Conservation (phyloP, 2,113 vertebrate genomes). For the Pelecanus crispus region DNA sequence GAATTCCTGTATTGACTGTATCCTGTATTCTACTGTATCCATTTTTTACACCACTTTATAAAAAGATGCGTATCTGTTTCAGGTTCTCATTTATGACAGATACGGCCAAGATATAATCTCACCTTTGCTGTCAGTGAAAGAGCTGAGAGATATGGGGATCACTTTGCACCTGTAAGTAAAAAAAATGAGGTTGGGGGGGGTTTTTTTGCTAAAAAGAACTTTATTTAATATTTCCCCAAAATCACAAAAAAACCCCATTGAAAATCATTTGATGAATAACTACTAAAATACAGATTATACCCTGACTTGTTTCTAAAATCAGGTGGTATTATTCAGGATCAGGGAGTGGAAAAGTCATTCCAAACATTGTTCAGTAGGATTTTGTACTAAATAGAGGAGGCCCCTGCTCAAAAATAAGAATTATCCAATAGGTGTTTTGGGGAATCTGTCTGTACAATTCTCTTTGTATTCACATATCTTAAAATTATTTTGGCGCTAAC, state of each 20-base stretch:
- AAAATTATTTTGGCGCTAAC: background rate
- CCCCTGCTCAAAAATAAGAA: background rate
- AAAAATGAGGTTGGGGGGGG: background rate
- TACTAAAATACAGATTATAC: background rate
- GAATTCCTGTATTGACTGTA: background rate
- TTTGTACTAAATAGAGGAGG: background rate
- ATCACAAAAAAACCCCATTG: background rate
- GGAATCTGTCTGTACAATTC: background rate
- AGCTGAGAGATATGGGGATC: slow-evolving; percentile 96
- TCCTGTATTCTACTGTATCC: background rate
- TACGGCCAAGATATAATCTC: slow-evolving; percentile 99
- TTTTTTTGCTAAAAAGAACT: background rate
- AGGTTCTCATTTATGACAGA: slow-evolving; percentile 97
- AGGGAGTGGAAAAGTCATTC: background rate
- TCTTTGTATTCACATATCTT: background rate
- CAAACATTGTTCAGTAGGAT: background rate
- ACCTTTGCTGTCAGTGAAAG: slow-evolving; percentile 93
- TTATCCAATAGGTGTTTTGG: background rate
- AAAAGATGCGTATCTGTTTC: background rate
- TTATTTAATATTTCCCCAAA: background rate
- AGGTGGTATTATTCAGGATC: background rate
- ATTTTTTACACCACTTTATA: background rate
- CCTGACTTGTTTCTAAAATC: background rate
- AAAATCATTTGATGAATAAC: background rate
- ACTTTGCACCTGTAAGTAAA: slow-evolving; percentile 89